Base-by-base conservation (phyloP, 2,888 invertebrate species). In the Sarcophaga caerulescens region DNA sequence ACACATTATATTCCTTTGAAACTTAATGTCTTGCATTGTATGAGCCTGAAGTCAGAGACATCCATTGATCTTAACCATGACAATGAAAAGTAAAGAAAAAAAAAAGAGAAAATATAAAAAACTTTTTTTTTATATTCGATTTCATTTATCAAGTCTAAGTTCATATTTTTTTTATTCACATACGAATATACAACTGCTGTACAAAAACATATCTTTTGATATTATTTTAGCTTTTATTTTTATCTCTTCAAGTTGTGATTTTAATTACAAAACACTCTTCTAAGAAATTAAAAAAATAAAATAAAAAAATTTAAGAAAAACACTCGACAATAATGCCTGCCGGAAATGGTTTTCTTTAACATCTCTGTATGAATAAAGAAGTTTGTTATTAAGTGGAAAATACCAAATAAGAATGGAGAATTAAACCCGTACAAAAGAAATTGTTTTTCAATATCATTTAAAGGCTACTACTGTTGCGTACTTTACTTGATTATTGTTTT, bases 391-490 rank as follows among this genome's bases (percentile, higher is more conserved):
- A 71, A 84, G 66, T 35, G 35, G 35, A 35, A 35, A 35, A 35
- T 35, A 35, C 10, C 10, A 35, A 75, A 68, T 5, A 62, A 66
- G 11, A 6, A 73, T 35, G 17, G 59, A 19, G 25, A n/a, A 62
- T n/a, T 17, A 47, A 65, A n/a, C 71, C 10, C 23, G 1, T 59
- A 35, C 35, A 44, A 82, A 76, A 65, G 57, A 71, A 73, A 73
- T 83, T 73, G 66, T 77, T 57, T 73, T 74, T 73, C 83, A 83
- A 79, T 78, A 74, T 59, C 21, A 78, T 77, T 77, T 83, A 77
- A 82, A 71, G 52, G 63, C 63, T 63, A 45, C 23, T 73, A 17
- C 12, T 19, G 52, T 17, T 25, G 45, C 25, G 59, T 19, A n/a
- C 69, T 78, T 47, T 19, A 35, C 70, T 74, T 73, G 35, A 35